A percentile compares a stretch with the other conserved stretches of the same genome.
Evolutionary conservation across 1,140 invertebrate genomes (phyloP).

Genomic region (Drosophila malerkotliana): DNA sequence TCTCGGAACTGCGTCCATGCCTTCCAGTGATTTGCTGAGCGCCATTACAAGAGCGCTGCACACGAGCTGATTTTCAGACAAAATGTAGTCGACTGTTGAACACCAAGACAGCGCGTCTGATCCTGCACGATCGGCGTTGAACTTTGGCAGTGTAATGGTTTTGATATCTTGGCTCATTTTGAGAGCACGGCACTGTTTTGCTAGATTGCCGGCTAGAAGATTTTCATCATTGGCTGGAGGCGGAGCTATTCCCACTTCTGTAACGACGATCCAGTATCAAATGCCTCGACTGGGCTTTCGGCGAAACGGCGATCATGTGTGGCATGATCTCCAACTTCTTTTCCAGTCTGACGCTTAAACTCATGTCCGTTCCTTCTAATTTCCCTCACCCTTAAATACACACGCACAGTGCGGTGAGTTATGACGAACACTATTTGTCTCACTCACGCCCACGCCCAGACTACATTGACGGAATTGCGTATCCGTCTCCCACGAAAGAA

Average conservation of each 20-base stretch:
- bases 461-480: no score
- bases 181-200: background rate
- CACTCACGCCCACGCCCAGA: no score
- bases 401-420: no score
- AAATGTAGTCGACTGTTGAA: background rate
- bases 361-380: no score
- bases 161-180: background rate
- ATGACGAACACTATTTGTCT: no score
- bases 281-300: no score
- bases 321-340: no score
- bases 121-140: background rate
- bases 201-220: background rate
- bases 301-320: no score
- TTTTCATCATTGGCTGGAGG: background rate
- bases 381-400: background rate
- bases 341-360: background rate
- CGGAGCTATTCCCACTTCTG: background rate
- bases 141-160: background rate
- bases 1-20: no score
- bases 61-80: background rate
- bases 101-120: background rate
- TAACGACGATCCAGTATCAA: no score
- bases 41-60: background rate
- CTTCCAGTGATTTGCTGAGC: background rate
- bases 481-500: no score